A percentile compares a stretch with the other conserved stretches of the same genome.
Evolutionary conservation across 2,797 vertebrate species (phyloP).

Genomic region (Gallinago solitaria): DNA sequence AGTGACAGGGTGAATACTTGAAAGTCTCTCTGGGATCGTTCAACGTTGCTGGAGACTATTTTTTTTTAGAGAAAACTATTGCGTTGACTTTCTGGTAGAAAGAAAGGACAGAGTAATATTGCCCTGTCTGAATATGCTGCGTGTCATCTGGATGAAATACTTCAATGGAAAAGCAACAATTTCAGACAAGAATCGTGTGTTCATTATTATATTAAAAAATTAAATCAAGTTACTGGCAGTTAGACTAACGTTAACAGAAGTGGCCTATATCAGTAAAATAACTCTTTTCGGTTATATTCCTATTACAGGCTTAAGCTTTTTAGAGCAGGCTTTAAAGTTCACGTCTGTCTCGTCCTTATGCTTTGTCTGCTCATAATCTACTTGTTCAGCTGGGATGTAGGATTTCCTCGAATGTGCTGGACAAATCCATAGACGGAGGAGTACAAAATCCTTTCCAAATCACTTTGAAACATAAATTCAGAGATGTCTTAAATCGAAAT

Average conservation of each 20-base stretch:
- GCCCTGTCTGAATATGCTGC: background rate
- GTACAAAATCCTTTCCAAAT: background rate
- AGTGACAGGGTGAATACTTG: background rate
- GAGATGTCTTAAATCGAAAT: background rate
- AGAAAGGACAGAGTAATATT: background rate
- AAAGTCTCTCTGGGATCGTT: background rate
- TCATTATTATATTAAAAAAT: background rate
- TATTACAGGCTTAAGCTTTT: constrained; percentile 22
- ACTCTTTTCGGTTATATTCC: background rate
- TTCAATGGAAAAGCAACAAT: background rate
- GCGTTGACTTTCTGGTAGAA: background rate
- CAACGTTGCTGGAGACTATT: background rate
- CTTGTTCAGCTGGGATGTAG: constrained; percentile 10
- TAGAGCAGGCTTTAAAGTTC: constrained; percentile 3
- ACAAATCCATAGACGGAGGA: background rate
- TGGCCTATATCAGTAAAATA: background rate
- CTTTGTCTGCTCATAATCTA: constrained; percentile 8
- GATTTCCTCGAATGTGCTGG: constrained; percentile 19
- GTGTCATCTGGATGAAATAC: background rate
- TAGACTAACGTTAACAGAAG: background rate
- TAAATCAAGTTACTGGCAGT: background rate
- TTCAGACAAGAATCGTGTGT: background rate
- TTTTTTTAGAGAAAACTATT: fast-evolving
- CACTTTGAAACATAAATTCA: background rate
- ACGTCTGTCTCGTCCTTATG: background rate